phyloP scores from a whole-genome alignment of 2,797 vertebrate species.

The Buphagus erythrorhynchus region DNA sequence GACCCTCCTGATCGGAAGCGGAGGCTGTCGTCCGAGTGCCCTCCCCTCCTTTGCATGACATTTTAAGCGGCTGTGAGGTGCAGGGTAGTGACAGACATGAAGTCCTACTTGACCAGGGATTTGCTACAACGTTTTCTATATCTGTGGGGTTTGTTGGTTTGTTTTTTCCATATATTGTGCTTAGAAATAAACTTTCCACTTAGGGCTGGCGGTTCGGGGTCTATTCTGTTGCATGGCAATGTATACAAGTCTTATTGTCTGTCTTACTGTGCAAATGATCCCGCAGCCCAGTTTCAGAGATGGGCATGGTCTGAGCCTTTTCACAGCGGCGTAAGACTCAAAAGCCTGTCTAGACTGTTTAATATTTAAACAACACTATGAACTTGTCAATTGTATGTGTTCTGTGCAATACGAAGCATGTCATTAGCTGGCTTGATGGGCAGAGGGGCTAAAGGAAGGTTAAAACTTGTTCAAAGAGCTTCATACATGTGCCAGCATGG shows the following conservation, averaged over 20 bases:
- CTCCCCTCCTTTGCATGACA: conserved; percentile 65
- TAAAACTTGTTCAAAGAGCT: conserved; percentile 58
- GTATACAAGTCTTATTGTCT: conserved; percentile 64
- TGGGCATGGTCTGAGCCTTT: conserved; percentile 42
- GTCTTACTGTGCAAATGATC: conserved; percentile 61
- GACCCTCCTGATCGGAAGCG: not conserved
- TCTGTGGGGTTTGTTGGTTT: conserved; percentile 70
- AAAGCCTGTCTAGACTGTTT: conserved; percentile 63
- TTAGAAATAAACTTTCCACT: conserved; percentile 66
- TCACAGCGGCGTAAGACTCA: not conserved
- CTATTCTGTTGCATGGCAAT: conserved; percentile 68
- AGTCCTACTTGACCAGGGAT: conserved; percentile 72
- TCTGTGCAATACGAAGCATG: conserved; percentile 68
- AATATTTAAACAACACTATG: conserved; percentile 67
- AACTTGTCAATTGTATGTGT: conserved; percentile 65
- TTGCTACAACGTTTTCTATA: conserved; percentile 67
- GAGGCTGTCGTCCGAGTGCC: conserved; percentile 38
- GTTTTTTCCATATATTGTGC: conserved; percentile 70
- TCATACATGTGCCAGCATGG: conserved; percentile 36
- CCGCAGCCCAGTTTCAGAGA: conserved; percentile 53
- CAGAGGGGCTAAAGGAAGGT: conserved; percentile 55
- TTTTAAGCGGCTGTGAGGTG: conserved; percentile 59
- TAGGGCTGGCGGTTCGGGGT: conserved; percentile 56
- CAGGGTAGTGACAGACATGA: conserved; percentile 62
- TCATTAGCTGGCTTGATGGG: conserved; percentile 61